These are phyloP conservation scores for Drosophila carrolli DNA, from an alignment of 1,140 invertebrate species.

Conservation along the genomic window DNA sequence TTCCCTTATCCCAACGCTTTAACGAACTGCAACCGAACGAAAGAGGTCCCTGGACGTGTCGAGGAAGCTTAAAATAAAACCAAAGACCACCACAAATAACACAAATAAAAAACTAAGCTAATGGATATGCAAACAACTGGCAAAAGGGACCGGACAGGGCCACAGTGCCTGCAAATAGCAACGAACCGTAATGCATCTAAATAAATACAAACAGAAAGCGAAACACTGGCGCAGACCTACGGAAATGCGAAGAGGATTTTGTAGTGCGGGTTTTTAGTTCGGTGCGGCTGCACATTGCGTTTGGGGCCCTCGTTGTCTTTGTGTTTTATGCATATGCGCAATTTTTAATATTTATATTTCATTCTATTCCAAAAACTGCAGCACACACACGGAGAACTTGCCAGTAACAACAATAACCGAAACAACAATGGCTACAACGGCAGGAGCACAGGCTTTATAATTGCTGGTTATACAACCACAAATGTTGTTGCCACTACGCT, in stretches of 20 bases:
- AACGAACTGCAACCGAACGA: constrained; percentile 42
- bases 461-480: constrained; percentile 69
- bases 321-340: constrained; percentile 55
- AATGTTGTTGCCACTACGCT: constrained; percentile 49
- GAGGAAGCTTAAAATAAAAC: constrained; percentile 30
- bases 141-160: constrained; percentile 52
- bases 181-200: constrained; percentile 67
- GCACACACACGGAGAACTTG: constrained; percentile 13
- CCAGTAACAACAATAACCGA: constrained; percentile 49
- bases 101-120: constrained; percentile 47
- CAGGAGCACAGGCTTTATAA: constrained; percentile 54
- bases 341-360: constrained; percentile 64
- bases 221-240: constrained; percentile 37
- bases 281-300: neutral
- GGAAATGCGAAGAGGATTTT: constrained; percentile 52
- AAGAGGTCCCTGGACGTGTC: constrained; percentile 14
- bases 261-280: constrained; percentile 25
- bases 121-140: constrained; percentile 68
- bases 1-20: constrained; percentile 10
- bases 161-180: constrained; percentile 56
- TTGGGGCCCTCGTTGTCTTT: constrained; percentile 35
- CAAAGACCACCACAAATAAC: constrained; percentile 36
- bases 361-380: constrained; percentile 55
- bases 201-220: constrained; percentile 60
- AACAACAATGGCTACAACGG: constrained; percentile 38